Percentiles rank a stretch among this genome's conserved stretches.
These are phyloP conservation scores for Neotoma lepida DNA, from an alignment of 2,113 vertebrate genomes.

Conservation along the genomic window DNA sequence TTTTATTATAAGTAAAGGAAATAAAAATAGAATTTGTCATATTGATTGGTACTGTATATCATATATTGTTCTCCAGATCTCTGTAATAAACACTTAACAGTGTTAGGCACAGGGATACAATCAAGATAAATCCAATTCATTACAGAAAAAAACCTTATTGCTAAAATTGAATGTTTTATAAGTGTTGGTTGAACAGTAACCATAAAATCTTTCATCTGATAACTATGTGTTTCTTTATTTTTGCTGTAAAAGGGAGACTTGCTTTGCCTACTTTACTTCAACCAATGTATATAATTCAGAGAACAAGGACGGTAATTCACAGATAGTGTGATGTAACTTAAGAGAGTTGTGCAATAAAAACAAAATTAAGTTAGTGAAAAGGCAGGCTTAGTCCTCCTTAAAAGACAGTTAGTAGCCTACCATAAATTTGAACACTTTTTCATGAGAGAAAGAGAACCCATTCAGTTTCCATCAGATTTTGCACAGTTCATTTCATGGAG, in stretches of 20 bases:
- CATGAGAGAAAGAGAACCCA: conserved; percentile 88
- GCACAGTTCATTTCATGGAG: conserved; percentile 91
- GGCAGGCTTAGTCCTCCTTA: conserved; percentile 92
- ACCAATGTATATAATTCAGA: conserved; percentile 79
- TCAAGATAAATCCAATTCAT: conserved; percentile 84
- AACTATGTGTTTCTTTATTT: conserved; percentile 70
- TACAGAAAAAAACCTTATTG: conserved; percentile 86
- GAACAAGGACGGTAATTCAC: conserved; percentile 82
- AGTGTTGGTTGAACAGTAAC: conserved; percentile 44
- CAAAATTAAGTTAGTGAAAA: conserved; percentile 82
- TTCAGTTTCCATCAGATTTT: conserved; percentile 91
- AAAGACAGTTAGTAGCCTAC: conserved; percentile 91
- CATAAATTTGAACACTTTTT: conserved; percentile 89
- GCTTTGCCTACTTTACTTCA: conserved; percentile 77
- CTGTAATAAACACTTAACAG: conserved; percentile 81
- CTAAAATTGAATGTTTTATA: conserved; percentile 87
- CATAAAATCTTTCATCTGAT: conserved; percentile 49
- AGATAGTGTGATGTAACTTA: conserved; percentile 81
- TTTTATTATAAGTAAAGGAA: conserved; percentile 67
- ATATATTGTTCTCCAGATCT: conserved; percentile 77
- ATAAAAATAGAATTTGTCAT: conserved; percentile 76
- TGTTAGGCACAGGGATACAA: conserved; percentile 85
- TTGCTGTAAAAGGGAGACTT: conserved; percentile 83
- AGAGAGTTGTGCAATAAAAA: conserved; percentile 83
- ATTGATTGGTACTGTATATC: conserved; percentile 75